Percentiles rank a stretch among this genome's conserved stretches.
Conservation (phyloP, 1,140 invertebrate genomes). For the Lucilia sericata region DNA sequence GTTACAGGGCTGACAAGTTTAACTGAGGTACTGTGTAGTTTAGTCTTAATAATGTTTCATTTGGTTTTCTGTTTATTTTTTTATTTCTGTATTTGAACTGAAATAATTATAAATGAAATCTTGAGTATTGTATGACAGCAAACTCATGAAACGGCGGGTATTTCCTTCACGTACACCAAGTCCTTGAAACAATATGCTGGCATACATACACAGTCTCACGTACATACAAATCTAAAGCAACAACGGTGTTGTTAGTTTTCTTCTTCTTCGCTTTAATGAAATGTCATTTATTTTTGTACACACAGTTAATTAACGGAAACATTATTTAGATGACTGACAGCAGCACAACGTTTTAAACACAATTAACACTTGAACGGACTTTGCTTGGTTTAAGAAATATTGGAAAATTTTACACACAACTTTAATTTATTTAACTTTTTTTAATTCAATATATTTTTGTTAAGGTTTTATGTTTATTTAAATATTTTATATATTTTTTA, state of each 20-base stretch:
- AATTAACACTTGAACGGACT: neutral
- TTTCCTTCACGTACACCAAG: slow-evolving; percentile 7
- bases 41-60: neutral
- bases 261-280: neutral
- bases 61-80: neutral
- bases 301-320: slow-evolving; percentile 6
- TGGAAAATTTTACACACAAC: neutral
- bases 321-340: neutral
- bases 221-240: no score
- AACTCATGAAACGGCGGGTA: slow-evolving; percentile 25
- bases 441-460: neutral
- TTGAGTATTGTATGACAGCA: slow-evolving; percentile 15
- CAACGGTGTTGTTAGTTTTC: neutral
- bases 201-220: neutral
- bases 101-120: slow-evolving; percentile 24
- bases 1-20: neutral
- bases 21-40: slow-evolving; percentile 12
- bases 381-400: neutral
- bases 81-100: slow-evolving; percentile 1
- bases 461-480: neutral
- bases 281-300: slow-evolving; percentile 19
- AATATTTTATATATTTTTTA: neutral
- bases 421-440: neutral
- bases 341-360: neutral
- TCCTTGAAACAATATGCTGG: slow-evolving; percentile 41